A percentile compares a stretch with the other conserved stretches of the same genome.
phyloP scores from a whole-genome alignment of 2,797 vertebrate genomes.

The Sparus aurata region DNA sequence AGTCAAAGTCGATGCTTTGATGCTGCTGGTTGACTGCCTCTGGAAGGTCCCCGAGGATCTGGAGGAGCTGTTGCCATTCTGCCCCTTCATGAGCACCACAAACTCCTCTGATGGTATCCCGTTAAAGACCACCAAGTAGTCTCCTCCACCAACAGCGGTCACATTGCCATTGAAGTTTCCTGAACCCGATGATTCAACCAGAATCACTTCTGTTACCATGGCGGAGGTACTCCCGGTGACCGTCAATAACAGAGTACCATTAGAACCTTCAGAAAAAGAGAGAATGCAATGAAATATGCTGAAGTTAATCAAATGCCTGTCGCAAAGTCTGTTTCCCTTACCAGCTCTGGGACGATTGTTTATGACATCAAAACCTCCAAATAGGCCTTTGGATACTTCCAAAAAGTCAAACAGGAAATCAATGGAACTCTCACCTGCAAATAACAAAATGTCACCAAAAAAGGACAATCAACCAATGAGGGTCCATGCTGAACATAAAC shows the following conservation, averaged over 20 bases:
- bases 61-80: accelerated
- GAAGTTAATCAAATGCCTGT: not conserved
- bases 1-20: constrained; percentile 46
- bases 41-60: constrained; percentile 26
- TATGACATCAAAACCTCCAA: constrained; percentile 12
- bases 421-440: constrained; percentile 57
- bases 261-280: constrained; percentile 36
- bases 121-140: constrained; percentile 49
- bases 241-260: constrained; percentile 51
- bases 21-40: constrained; percentile 55
- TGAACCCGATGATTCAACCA: constrained; percentile 44
- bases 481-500: not conserved
- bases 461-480: not conserved
- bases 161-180: constrained; percentile 20
- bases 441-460: not conserved
- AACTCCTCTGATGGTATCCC: constrained; percentile 47
- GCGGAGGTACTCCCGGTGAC: constrained; percentile 48
- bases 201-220: constrained; percentile 38
- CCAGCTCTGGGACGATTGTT: constrained; percentile 54
- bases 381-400: constrained; percentile 3
- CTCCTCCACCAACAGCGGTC: not conserved
- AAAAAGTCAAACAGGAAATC: constrained; percentile 62
- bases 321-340: constrained; percentile 16
- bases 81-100: constrained; percentile 52
- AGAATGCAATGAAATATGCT: not conserved